Percentiles rank a stretch among this genome's conserved stretches.
Evolutionary conservation across 2,797 vertebrate genomes (phyloP).

Genomic region (Otolemur crassicaudatus): DNA sequence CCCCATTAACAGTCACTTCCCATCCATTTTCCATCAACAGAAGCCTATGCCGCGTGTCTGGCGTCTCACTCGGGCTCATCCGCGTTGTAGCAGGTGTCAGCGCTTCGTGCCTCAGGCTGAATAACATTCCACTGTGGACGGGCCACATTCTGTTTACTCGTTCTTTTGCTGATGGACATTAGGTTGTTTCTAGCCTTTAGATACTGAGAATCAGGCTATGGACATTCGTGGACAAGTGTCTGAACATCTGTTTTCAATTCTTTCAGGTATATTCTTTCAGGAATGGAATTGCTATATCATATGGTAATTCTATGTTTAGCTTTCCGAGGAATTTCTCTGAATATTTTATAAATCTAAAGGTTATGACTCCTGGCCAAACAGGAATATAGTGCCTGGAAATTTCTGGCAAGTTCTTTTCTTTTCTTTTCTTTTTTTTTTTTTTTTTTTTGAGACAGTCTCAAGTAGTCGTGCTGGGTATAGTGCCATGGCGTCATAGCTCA

Average conservation of each 20-base stretch:
- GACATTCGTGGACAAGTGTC: background rate
- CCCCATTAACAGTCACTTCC: background rate
- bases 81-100: background rate
- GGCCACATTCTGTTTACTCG: background rate
- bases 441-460: too few relatives aligned
- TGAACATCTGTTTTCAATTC: background rate
- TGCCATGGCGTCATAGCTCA: too few relatives aligned
- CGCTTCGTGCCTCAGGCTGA: background rate
- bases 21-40: too few relatives aligned
- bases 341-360: background rate
- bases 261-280: background rate
- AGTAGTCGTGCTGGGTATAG: too few relatives aligned
- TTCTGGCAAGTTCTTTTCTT: background rate
- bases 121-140: background rate
- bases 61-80: background rate
- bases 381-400: background rate
- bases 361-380: background rate
- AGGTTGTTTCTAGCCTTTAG: background rate
- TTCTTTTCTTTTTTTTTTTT: too few relatives aligned
- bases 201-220: background rate
- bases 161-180: background rate
- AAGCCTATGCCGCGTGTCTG: background rate
- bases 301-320: background rate
- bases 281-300: background rate
- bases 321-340: background rate